These are phyloP conservation scores for Leptinotarsa defecta DNA, from an alignment of 1,140 invertebrate species.

Conservation along the genomic window DNA sequence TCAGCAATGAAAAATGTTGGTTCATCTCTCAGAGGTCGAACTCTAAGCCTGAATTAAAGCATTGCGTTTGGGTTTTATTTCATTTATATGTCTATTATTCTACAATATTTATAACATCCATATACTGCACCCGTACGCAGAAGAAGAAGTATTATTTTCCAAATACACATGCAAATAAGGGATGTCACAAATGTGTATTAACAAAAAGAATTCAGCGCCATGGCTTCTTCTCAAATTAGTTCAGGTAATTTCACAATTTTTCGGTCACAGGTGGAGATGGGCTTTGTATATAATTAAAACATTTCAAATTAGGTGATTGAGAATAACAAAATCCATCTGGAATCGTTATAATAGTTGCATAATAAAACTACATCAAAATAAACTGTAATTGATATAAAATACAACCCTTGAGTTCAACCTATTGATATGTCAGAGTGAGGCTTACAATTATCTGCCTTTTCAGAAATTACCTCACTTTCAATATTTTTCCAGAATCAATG, in stretches of 20 bases:
- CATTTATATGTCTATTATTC: background rate
- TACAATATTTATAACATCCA: conserved; percentile 3
- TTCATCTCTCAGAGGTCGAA: background rate
- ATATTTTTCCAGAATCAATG: too few species aligned
- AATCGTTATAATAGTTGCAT: too few species aligned
- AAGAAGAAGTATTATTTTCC: background rate
- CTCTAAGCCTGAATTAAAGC: conserved; percentile 1
- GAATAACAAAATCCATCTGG: too few species aligned
- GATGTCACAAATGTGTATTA: conserved; percentile 27
- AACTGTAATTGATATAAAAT: too few species aligned
- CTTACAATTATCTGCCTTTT: too few species aligned
- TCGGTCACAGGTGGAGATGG: background rate
- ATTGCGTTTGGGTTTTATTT: background rate
- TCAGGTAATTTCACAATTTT: background rate
- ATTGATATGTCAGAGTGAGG: too few species aligned
- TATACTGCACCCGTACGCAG: background rate
- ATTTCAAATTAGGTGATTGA: too few species aligned
- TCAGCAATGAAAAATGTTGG: too few species aligned
- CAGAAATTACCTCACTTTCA: too few species aligned
- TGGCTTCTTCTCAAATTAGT: conserved; percentile 29
- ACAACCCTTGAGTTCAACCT: too few species aligned
- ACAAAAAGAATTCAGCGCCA: conserved; percentile 30
- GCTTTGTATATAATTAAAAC: too few species aligned
- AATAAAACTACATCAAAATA: too few species aligned
- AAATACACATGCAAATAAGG: background rate